Base-by-base conservation (phyloP, 1,140 invertebrate species). In the Diorhabda sublineata region DNA sequence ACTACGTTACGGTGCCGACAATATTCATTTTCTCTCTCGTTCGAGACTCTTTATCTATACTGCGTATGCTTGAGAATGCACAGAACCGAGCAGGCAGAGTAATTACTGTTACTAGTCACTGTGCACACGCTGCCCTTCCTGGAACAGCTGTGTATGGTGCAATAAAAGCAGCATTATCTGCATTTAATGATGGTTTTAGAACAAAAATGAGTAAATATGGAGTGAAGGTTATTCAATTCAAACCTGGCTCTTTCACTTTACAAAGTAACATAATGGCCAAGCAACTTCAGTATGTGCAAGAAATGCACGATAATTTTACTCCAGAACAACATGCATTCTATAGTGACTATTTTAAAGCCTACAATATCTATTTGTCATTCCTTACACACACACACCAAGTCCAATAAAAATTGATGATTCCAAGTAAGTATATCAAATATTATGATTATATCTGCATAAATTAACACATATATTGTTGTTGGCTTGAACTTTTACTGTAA, bases 81-180 rank as follows among this genome's bases (percentile, higher is more conserved):
- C 11, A 11, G 11, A 11, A 11, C 11, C 11, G 11, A 11, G 11
- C 58, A 79, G 77, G 72, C 44, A 85, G 94, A 73, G 83, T 97
- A 59, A 89, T 96, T 11, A 91, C 91, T 60, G 82, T 96, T 2
- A 89, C 88, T 3, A 95, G 93, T 77, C 92, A 96, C 75, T 95
- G 94, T 80, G 89, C 90, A 0, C 68, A 83, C 61, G 78, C 79
- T 57, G 83, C 90, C 2, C 81, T 94, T 9, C 93, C 93, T 0
- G 88, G 89, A 0, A 81, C 93, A 56, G 82, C 88, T 0, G 82
- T 89, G 3, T 97, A 97, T 81, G 87, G 87, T 3, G 91, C 93
- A 3, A 91, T 90, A 0, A 97, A 97, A 82, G 88, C 88, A 26
- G 94, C 85, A 0, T 73, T 94, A 3, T 80, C 87, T 44, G 88